Evolutionary conservation across 2,888 invertebrate genomes (phyloP).

Genomic region (Drosophila differens): DNA sequence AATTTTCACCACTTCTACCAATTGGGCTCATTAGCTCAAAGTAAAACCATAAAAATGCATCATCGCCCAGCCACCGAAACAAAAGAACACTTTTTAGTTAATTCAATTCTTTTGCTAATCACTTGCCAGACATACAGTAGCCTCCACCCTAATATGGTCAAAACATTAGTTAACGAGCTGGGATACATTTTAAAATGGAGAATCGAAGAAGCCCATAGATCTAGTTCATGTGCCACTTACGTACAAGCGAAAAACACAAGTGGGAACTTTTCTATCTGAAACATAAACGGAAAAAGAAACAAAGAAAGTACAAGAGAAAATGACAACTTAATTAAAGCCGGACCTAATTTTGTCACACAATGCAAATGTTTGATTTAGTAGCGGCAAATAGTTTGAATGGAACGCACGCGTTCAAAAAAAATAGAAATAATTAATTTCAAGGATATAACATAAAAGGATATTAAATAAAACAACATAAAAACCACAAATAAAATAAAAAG

Average conservation of each 20-base stretch:
- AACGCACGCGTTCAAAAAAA: slow-evolving; percentile 48
- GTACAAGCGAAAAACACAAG: not conserved
- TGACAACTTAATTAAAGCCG: slow-evolving; percentile 49
- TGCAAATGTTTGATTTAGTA: slow-evolving; percentile 56
- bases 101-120: slow-evolving; percentile 44
- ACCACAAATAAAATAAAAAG: not conserved
- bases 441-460: slow-evolving; percentile 14
- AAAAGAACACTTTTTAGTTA: slow-evolving; percentile 27
- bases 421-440: not conserved
- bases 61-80: slow-evolving; percentile 15
- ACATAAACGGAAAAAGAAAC: slow-evolving; percentile 3
- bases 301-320: slow-evolving; percentile 23
- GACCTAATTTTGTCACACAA: slow-evolving; percentile 48
- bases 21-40: slow-evolving; percentile 60
- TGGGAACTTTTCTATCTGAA: slow-evolving; percentile 32
- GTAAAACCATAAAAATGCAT: slow-evolving; percentile 61
- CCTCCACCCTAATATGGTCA: slow-evolving; percentile 53
- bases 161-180: slow-evolving; percentile 26
- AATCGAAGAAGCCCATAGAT: slow-evolving; percentile 58
- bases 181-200: slow-evolving; percentile 9
- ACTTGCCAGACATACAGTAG: slow-evolving; percentile 42
- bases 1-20: slow-evolving; percentile 5
- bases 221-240: slow-evolving; percentile 50
- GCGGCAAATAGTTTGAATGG: slow-evolving; percentile 50
- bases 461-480: not conserved